Evolutionary conservation across 2,797 vertebrate genomes (phyloP).

Genomic region (Enteromius fasciolatus): DNA sequence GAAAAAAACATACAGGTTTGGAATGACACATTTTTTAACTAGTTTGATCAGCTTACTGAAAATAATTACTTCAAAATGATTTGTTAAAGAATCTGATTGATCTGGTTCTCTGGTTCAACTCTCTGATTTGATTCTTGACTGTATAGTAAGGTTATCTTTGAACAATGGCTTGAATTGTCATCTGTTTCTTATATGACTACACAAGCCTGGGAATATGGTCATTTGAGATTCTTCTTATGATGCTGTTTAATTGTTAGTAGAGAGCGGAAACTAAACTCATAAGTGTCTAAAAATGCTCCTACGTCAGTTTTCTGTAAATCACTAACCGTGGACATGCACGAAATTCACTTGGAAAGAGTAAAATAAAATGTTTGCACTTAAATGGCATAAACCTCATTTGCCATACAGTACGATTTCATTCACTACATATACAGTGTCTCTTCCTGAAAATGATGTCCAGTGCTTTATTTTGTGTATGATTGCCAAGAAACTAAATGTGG

Average conservation of each 20-base stretch:
- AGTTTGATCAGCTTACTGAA: no score
- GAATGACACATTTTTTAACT: background rate
- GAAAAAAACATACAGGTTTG: background rate
- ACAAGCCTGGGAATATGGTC: background rate
- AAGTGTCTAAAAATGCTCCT: background rate
- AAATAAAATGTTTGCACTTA: background rate
- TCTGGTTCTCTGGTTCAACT: background rate
- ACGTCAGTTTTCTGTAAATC: background rate
- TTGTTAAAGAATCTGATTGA: background rate
- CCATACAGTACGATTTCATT: background rate
- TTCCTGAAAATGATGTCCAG: slow-evolving; percentile 3
- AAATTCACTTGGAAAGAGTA: slow-evolving; percentile 6
- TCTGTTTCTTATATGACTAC: slow-evolving; percentile 5
- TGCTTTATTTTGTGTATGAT: slow-evolving; percentile 21
- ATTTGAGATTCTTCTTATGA: background rate
- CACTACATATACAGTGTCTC: background rate
- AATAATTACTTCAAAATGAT: background rate
- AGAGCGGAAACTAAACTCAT: background rate
- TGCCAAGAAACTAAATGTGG: slow-evolving; percentile 33
- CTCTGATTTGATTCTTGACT: background rate
- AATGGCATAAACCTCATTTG: background rate
- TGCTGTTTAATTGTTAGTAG: background rate
- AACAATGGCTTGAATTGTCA: background rate
- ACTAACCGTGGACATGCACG: background rate
- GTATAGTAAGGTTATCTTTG: background rate